Evolutionary conservation across 2,113 vertebrate genomes (phyloP), one percentile per base, ranked within the genome.

Genomic region (Bombycilla garrulus): DNA sequence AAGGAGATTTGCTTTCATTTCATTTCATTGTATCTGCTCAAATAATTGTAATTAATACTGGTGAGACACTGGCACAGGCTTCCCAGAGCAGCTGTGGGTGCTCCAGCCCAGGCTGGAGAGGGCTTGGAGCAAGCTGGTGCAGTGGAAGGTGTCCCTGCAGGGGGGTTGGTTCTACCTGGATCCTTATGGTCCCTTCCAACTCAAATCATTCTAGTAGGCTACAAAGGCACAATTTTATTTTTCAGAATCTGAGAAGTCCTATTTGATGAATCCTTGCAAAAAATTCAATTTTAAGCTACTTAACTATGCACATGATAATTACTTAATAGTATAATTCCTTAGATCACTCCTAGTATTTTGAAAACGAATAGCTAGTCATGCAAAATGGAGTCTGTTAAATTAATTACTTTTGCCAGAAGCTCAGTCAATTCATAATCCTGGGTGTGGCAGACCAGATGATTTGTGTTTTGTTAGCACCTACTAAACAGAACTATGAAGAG

Each of bases 311-410:
- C 36, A 45, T 42, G 80, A 60, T 66, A 76, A 92, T 26, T 29
- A 74, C 19, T 73, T 92, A 60, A 67, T 20, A 60, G 54, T 50
- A 42, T 67, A 71, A 76, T 45, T 95, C 66, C 48, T 92, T 60
- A 57, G 57, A 64, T 85, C 53, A 24, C 36, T 72, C 65, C 54
- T 47, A 58, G 60, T 51, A 69, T 81, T 87, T 57, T 56, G 61
- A 89, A 93, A 94, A 86, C 15, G 20, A 91, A 83, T 12, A 83
- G 58, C 50, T 44, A 90, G 79, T 82, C 28, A 25, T 61, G 64
- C 66, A 94, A 94, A 93, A 96, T 88, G 88, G 79, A 93, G 85
- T 38, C 89, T 92, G 56, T 90, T 69, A 64, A 86, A 95, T 78
- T 60, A 95, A 92, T 57, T 22, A 58, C 53, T 92, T 88, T 83